Evolutionary conservation across 1,140 invertebrate species (phyloP).

Genomic region (Zophobas atratus): DNA sequence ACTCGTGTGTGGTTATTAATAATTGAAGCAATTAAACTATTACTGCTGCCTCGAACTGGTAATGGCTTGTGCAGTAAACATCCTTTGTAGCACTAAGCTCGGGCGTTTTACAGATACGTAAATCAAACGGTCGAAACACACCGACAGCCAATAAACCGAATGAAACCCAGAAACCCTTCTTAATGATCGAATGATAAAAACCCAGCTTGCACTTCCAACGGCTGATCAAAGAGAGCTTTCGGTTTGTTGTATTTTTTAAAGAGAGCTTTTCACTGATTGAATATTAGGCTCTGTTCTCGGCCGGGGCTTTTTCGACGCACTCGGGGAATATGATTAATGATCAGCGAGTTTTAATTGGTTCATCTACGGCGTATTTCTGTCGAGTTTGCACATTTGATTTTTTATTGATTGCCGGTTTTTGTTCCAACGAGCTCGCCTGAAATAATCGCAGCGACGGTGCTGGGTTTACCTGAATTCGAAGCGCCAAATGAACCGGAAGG

Average conservation of each 20-base stretch:
- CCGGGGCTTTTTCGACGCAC: conserved; percentile 14
- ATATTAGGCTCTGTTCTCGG: conserved; percentile 4
- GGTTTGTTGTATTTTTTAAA: conserved; percentile 29
- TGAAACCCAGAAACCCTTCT: conserved; percentile 16
- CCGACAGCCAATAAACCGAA: conserved; percentile 33
- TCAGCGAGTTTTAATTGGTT: conserved; percentile 32
- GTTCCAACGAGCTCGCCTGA: neutral
- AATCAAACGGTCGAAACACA: conserved; percentile 14
- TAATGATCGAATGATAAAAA: conserved; percentile 30
- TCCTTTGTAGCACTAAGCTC: conserved; percentile 21
- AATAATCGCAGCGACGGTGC: neutral
- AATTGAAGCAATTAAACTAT: conserved; percentile 49
- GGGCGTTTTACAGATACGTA: conserved; percentile 24
- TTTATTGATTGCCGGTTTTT: conserved; percentile 18
- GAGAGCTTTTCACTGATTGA: conserved; percentile 1
- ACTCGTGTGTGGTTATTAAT: conserved; percentile 47
- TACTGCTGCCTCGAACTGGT: conserved; percentile 28
- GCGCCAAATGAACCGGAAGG: too few relatives aligned
- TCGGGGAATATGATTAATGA: conserved; percentile 36
- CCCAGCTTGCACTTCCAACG: conserved; percentile 10
- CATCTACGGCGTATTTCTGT: conserved; percentile 21
- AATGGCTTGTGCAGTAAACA: conserved; percentile 31
- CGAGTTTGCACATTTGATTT: conserved; percentile 41
- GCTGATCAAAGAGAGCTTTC: conserved; percentile 5
- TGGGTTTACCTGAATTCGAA: too few relatives aligned